Percentiles rank a stretch among this genome's conserved stretches.
These are phyloP conservation scores for Cololabis saira DNA, from an alignment of 2,113 vertebrate genomes.

Conservation along the genomic window DNA sequence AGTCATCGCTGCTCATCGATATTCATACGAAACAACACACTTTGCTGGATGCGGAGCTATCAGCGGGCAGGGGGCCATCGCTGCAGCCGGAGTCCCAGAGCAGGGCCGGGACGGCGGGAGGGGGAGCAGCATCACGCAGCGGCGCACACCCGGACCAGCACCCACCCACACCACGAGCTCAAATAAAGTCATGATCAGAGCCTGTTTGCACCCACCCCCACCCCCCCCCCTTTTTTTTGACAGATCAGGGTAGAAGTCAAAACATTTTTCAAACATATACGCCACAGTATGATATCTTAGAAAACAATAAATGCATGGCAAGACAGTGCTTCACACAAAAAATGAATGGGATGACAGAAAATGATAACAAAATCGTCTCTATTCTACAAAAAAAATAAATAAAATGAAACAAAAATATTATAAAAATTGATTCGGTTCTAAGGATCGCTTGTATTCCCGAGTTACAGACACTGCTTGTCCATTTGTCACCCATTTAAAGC, in stretches of 20 bases:
- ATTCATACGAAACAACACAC: constrained; percentile 55
- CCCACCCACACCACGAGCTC: constrained; percentile 30
- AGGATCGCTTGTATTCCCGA: constrained; percentile 85
- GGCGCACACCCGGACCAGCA: constrained; percentile 35
- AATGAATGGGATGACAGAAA: constrained; percentile 25
- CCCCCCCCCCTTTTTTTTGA: background rate
- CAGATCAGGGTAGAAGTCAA: background rate
- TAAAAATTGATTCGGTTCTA: constrained; percentile 83
- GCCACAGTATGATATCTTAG: constrained; percentile 20
- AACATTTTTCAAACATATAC: background rate
- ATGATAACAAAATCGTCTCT: constrained; percentile 21
- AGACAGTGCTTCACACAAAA: constrained; percentile 15
- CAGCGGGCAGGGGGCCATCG: constrained; percentile 54
- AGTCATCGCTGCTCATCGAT: constrained; percentile 55
- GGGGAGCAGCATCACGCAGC: constrained; percentile 53
- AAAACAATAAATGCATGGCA: background rate
- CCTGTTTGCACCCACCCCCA: too few species aligned
- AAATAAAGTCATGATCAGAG: constrained; percentile 18
- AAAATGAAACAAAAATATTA: constrained; percentile 81
- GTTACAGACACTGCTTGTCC: constrained; percentile 83
- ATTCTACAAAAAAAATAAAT: constrained; percentile 54
- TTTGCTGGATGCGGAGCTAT: constrained; percentile 44
- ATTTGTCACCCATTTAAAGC: constrained; percentile 83
- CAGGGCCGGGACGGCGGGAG: constrained; percentile 58
- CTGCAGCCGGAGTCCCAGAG: constrained; percentile 46